Evolutionary conservation across 2,888 invertebrate genomes (phyloP), one percentile per base, ranked within the genome.

Genomic region (Trypoxylon attenuatum): DNA sequence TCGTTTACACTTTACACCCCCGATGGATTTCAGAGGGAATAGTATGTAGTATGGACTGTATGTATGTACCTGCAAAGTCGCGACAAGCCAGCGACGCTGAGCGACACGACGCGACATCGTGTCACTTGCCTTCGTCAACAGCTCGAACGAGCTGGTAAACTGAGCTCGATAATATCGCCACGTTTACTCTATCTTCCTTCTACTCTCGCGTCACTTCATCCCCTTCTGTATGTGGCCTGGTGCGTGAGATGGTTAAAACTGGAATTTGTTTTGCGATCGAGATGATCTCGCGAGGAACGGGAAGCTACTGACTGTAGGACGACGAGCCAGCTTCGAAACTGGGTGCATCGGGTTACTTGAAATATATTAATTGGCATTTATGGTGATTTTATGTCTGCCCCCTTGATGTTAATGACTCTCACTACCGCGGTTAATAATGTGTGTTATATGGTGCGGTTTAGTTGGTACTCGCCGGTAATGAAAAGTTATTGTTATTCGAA

Each of bases 1-100:
- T 77, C 77, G 71, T 68, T 77, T 77, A 77, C 77, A 72, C 71
- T 72, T 77, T 78, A 72, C 72, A 73, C 69, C 72, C 71, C 71
- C 70, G 73, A 73, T 75, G 58, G 62, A 75, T 76, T 76, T 73
- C 75, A 69, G 50, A 52, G 63, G 65, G n/a, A n/a, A n/a, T n/a
- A 74, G 74, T 69, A 33, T 33, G 33, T 33, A 10, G 33, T 33
- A 33, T 10, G 13, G 4, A 33, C 33, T n/a, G 3, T 33, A 69
- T 22, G 41, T 39, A 45, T 39, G 23, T 19, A n/a, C 38, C 27
- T 19, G 15, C 29, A 22, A 5, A n/a, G n/a, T n/a, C n/a, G 19
- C 23, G 27, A 16, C 13, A 25, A 21, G 33, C n/a, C 43, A 43
- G 19, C 51, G n/a, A n/a, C n/a, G n/a, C n/a, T n/a, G n/a, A n/a